Evolutionary conservation across 2,113 vertebrate species (phyloP), one percentile per base, ranked within the genome.

Genomic region (Lasiurus cinereus): DNA sequence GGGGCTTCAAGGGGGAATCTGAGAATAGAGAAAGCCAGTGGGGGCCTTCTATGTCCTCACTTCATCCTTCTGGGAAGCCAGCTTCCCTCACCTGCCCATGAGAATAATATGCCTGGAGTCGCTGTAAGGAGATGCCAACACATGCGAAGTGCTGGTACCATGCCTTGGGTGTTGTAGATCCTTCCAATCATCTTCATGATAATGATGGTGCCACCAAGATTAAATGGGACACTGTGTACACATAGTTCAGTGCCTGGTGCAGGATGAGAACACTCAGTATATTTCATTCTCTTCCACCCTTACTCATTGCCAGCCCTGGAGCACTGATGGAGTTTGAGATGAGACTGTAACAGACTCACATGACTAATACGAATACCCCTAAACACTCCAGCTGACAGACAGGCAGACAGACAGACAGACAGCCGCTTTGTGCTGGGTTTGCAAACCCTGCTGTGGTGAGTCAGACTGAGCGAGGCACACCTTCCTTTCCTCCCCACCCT

Each of bases 401-500:
- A 62, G 56, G 24, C 22, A 59, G 22, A 2, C 13, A 27, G 59
- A 62, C 59, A 62, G 56, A 24, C 22, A 59, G 22, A 62, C 59
- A 16, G 2, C 77, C 80, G 24, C 93, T 39, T 39, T 69, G 50
- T 66, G 54, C 83, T 82, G 59, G 87, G 79, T 50, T 80, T 0
- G 77, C 93, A 66, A 62, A 31, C 67, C 87, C 90, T 6, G 29
- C n/a, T 0, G 3, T 70, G 78, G 62, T 66, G 64, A 14, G 88
- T 80, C 54, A 56, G 39, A 1, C 31, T 31, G 27, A 54, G 33
- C 64, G 69, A 10, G 59, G 50, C 27, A 15, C 91, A 90, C 83
- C 94, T 88, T 56, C 93, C 95, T 97, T 73, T 18, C 83, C 88
- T 93, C 31, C 83, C 46, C 36, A 9, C 97, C 97, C 59, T 97